These are phyloP conservation scores for Ectropis crepuscularia DNA, from an alignment of 2,888 invertebrate species.

Conservation along the genomic window DNA sequence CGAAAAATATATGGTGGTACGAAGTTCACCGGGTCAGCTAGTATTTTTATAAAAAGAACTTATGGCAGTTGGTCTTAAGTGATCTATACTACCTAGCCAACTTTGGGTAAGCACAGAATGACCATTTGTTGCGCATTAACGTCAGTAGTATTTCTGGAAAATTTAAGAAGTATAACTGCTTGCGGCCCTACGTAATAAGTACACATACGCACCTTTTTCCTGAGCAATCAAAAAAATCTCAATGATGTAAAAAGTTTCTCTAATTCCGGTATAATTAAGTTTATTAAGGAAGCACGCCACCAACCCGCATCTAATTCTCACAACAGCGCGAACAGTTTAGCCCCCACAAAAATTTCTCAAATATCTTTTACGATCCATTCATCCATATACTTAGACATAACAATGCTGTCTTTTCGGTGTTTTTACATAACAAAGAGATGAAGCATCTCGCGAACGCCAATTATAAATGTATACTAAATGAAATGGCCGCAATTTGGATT, in stretches of 20 bases:
- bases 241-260: neutral
- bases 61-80: no score
- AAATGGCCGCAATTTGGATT: constrained; percentile 18
- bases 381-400: constrained; percentile 49
- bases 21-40: no score
- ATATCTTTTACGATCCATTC: constrained; percentile 44
- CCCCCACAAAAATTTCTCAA: constrained; percentile 19
- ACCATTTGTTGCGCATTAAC: no score
- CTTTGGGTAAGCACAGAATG: no score
- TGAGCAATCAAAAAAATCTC: no score
- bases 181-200: no score
- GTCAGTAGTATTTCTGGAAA: no score
- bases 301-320: constrained; percentile 18
- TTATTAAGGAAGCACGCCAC: constrained; percentile 17
- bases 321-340: constrained; percentile 14
- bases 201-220: no score
- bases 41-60: no score
- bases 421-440: constrained; percentile 40
- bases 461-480: constrained; percentile 30
- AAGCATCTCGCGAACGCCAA: constrained; percentile 22
- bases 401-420: constrained; percentile 40
- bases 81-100: no score
- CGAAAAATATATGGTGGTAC: no score
- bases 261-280: constrained; percentile 3
- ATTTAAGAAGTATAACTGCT: no score